phyloP scores from a whole-genome alignment of 2,797 vertebrate species.

The Microhierax caerulescens region DNA sequence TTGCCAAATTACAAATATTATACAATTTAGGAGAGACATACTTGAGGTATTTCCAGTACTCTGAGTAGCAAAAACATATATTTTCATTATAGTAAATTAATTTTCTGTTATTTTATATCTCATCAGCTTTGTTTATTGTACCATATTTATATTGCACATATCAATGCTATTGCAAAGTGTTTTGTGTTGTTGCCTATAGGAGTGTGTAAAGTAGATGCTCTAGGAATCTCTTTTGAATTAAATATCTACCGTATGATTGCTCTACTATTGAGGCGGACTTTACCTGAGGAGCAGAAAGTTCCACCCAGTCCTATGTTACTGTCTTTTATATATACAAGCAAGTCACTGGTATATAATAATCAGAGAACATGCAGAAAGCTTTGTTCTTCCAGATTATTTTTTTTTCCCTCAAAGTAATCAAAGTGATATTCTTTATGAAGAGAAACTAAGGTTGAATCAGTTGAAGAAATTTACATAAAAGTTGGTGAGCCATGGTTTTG shows the following conservation, averaged over 20 bases:
- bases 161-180: background rate
- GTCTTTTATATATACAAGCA: background rate
- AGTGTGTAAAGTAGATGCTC: background rate
- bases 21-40: background rate
- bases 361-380: background rate
- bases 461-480: background rate
- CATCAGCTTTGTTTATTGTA: background rate
- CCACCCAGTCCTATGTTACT: background rate
- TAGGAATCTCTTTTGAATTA: background rate
- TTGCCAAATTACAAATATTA: background rate
- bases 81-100: background rate
- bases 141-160: background rate
- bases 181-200: background rate
- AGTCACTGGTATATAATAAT: background rate
- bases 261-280: background rate
- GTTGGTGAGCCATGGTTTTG: background rate
- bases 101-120: background rate
- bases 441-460: background rate
- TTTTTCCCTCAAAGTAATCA: background rate
- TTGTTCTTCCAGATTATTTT: background rate
- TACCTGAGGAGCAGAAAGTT: background rate
- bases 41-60: background rate
- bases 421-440: background rate
- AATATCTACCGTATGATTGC: background rate
- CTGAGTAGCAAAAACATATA: background rate